These are phyloP conservation scores for Lampris megalopsis DNA, from an alignment of 2,113 vertebrate species.

Conservation along the genomic window DNA sequence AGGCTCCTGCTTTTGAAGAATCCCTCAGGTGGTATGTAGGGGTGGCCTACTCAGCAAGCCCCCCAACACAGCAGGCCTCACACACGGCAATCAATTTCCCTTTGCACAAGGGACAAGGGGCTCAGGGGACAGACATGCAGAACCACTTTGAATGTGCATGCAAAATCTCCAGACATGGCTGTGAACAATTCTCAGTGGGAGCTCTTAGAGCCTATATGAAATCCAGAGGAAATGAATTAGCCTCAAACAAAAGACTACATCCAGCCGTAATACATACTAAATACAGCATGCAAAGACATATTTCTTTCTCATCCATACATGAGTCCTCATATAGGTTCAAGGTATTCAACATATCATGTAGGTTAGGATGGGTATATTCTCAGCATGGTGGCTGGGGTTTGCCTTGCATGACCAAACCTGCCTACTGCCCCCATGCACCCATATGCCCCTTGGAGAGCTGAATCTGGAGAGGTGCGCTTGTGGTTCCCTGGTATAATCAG, in stretches of 20 bases:
- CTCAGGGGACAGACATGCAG: constrained; percentile 47
- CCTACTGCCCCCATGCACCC: constrained; percentile 23
- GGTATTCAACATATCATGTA: constrained; percentile 23
- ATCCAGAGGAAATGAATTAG: constrained; percentile 28
- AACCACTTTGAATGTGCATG: constrained; percentile 44
- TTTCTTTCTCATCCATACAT: constrained; percentile 3
- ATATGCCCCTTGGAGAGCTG: constrained; percentile 50
- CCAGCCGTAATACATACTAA: constrained; percentile 14
- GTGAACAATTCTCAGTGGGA: constrained; percentile 17
- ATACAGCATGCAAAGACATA: constrained; percentile 1
- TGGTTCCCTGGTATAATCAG: constrained; percentile 61
- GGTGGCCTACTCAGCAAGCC: constrained; percentile 32
- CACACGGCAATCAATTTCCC: constrained; percentile 65
- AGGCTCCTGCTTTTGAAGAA: constrained; percentile 57
- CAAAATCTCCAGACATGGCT: constrained; percentile 44
- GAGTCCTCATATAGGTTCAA: constrained; percentile 1
- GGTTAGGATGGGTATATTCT: constrained; percentile 16
- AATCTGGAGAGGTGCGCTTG: constrained; percentile 50
- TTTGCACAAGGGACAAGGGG: constrained; percentile 46
- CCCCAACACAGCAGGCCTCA: constrained; percentile 71
- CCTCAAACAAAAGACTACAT: not conserved
- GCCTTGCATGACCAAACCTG: constrained; percentile 31
- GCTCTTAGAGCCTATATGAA: constrained; percentile 21
- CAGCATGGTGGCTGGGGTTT: constrained; percentile 13
- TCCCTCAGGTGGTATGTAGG: constrained; percentile 55